phyloP scores from a whole-genome alignment of 2,797 vertebrate genomes.

The Setipinna tenuifilis region DNA sequence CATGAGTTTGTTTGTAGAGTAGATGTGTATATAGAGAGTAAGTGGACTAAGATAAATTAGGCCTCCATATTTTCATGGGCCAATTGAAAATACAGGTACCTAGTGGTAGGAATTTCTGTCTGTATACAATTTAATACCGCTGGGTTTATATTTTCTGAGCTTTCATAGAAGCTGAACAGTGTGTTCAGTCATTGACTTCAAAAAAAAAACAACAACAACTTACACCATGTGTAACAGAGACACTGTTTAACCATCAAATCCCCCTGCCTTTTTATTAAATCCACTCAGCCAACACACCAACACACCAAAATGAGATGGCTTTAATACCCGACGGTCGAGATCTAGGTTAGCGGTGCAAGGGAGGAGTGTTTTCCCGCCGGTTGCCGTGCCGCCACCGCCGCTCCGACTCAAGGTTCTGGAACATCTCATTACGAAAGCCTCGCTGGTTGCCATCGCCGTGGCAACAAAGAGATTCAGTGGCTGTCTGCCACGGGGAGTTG shows the following conservation, averaged over 20 bases:
- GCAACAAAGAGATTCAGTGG: conserved; percentile 38
- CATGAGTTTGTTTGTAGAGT: no score
- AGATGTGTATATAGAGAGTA: neutral
- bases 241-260: neutral
- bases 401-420: conserved; percentile 33
- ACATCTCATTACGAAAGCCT: conserved; percentile 43
- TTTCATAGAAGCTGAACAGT: no score
- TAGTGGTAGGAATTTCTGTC: no score
- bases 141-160: no score
- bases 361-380: neutral
- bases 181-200: neutral
- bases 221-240: neutral
- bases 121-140: no score
- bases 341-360: neutral
- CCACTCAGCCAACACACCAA: neutral
- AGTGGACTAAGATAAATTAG: neutral
- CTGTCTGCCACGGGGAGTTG: neutral
- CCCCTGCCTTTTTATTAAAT: neutral
- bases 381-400: neutral
- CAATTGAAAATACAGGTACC: neutral
- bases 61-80: neutral
- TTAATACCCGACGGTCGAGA: neutral
- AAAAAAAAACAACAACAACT: neutral
- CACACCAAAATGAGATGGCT: neutral
- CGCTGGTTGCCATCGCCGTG: conserved; percentile 30